A percentile compares a stretch with the other conserved stretches of the same genome.
phyloP scores from a whole-genome alignment of 2,888 invertebrate species.

The Cerastis rubricosa region DNA sequence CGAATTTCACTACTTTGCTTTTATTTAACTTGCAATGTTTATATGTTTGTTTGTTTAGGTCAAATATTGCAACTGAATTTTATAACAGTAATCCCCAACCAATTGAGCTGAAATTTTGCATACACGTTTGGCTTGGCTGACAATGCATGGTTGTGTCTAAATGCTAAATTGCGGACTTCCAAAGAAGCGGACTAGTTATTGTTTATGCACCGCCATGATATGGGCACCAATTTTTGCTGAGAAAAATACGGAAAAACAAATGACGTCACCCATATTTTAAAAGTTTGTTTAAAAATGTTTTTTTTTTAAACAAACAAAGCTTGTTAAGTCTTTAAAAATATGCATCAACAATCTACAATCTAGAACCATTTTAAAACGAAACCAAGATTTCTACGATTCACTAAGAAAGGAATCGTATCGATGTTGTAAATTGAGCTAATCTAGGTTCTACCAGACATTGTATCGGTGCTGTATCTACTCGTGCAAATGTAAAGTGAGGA shows the following conservation, averaged over 20 bases:
- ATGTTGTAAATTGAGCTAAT: conserved; percentile 52
- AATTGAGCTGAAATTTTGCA: no score
- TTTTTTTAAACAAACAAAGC: background rate
- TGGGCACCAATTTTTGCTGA: no score
- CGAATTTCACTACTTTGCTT: background rate
- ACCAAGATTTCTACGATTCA: background rate
- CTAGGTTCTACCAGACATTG: conserved; percentile 53
- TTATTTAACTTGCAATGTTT: no score
- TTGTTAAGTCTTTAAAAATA: background rate
- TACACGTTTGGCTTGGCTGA: no score
- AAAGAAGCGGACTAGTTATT: background rate
- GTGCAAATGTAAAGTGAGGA: conserved; percentile 54
- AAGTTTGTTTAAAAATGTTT: no score
- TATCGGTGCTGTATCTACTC: conserved; percentile 58
- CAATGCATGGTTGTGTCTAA: no score
- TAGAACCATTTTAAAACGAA: background rate
- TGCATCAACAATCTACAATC: background rate
- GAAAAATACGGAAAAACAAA: no score
- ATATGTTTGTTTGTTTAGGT: background rate
- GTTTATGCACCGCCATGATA: background rate
- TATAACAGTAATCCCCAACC: no score
- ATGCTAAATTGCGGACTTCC: background rate
- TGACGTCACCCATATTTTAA: no score
- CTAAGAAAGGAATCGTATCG: conserved; percentile 20
- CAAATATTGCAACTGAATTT: no score